Evolutionary conservation across 1,140 invertebrate genomes (phyloP).

Genomic region (Trachelipus rathkii): DNA sequence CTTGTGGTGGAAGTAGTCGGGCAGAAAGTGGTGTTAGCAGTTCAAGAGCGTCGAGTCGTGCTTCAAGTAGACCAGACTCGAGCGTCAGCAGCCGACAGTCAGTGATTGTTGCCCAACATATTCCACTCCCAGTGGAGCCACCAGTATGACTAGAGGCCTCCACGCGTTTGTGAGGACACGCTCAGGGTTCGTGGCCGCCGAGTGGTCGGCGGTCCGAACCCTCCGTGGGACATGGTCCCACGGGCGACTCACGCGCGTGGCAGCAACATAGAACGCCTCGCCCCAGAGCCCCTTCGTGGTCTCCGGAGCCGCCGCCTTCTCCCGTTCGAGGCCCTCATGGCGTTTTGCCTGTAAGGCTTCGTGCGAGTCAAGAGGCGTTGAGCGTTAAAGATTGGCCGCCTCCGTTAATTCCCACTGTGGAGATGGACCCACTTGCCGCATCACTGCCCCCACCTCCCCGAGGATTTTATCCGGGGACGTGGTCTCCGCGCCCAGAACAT

Average conservation of each 20-base stretch:
- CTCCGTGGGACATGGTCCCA: constrained; percentile 37
- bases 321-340: constrained; percentile 39
- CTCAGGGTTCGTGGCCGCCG: constrained; percentile 44
- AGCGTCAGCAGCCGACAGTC: constrained; percentile 41
- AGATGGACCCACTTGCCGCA: constrained; percentile 36
- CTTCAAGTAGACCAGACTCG: constrained; percentile 36
- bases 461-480: constrained; percentile 40
- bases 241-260: constrained; percentile 42
- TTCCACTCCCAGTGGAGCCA: constrained; percentile 41
- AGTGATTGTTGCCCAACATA: constrained; percentile 39
- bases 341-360: constrained; percentile 35
- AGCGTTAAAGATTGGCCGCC: constrained; percentile 42
- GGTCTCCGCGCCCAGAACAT: constrained; percentile 45
- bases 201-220: constrained; percentile 41
- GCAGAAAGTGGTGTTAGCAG: constrained; percentile 45
- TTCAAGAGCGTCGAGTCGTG: constrained; percentile 40
- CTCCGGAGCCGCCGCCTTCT: constrained; percentile 42
- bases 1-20: constrained; percentile 42
- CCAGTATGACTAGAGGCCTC: constrained; percentile 46
- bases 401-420: constrained; percentile 30
- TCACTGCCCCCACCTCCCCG: constrained; percentile 29
- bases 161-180: constrained; percentile 45
- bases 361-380: constrained; percentile 43
- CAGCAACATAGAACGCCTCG: constrained; percentile 33
- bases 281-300: constrained; percentile 41